Base-by-base conservation (phyloP, 2,113 vertebrate genomes). In the Chionodraco myersi region DNA sequence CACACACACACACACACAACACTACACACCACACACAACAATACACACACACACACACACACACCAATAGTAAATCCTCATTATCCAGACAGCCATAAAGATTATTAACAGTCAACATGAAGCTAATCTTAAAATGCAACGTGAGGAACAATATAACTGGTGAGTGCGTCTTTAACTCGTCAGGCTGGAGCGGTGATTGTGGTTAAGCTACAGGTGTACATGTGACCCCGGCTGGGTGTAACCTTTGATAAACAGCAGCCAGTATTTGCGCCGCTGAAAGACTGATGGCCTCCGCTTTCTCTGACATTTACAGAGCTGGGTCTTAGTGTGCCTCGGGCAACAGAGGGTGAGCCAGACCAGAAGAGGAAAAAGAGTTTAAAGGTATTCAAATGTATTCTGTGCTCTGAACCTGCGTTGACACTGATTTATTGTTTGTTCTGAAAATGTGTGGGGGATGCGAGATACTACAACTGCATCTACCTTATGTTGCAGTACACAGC, bases 241-340 rank as follows among this genome's bases (percentile, higher is more conserved):
- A 93, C 88, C 88, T 91, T 88, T 84, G 82, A 79, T 84, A 76
- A 87, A 84, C 78, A 65, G 88, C 82, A 85, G 86, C 69, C 48
- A 67, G 78, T 83, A 82, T 90, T 90, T 85, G 88, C 75, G 77
- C 72, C 79, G 61, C 49, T n/a, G 62, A 41, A 57, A 72, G 82
- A 85, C 64, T 2, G 71, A 72, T 62, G 78, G 77, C 75, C 78
- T 82, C 69, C 47, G 75, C 71, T 72, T 51, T 75, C 73, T 4
- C 26, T 91, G 88, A 89, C 88, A 90, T 89, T 89, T 84, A 87
- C 82, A 53, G 67, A 77, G 80, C 58, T 30, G 34, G 44, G 51
- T 36, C 82, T 80, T 44, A 34, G 75, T 51, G 60, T 78, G 78
- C 87, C 69, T 77, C 4, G 30, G 30, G 30, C 30, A 30, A 3